phyloP scores from a whole-genome alignment of 2,888 invertebrate species.

The Scotopteryx bipunctaria region DNA sequence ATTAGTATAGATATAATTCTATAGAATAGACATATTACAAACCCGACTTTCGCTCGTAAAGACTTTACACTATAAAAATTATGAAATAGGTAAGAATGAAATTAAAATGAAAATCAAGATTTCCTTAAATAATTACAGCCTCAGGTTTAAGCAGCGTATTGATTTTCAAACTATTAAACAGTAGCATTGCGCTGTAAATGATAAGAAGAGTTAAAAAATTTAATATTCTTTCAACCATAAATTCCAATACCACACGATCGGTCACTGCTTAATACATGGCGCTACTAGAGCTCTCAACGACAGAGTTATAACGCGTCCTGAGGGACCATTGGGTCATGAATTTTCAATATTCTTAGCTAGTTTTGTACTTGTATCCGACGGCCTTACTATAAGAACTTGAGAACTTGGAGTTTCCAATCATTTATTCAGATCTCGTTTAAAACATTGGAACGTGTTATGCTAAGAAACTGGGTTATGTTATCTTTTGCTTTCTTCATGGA shows the following conservation, averaged over 20 bases:
- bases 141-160: too few species aligned
- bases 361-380: slow-evolving; percentile 36
- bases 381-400: slow-evolving; percentile 28
- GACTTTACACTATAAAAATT: too few species aligned
- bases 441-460: slow-evolving; percentile 8
- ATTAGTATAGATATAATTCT: too few species aligned
- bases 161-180: too few species aligned
- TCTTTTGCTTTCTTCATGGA: too few species aligned
- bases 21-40: too few species aligned
- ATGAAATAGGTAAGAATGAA: too few species aligned
- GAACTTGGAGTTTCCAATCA: slow-evolving; percentile 16
- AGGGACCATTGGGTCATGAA: slow-evolving; percentile 40
- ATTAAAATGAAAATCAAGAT: too few species aligned
- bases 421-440: slow-evolving; percentile 20
- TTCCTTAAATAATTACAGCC: too few species aligned
- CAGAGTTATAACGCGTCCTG: slow-evolving; percentile 14
- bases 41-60: too few species aligned
- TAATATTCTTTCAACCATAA: background rate
- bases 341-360: slow-evolving; percentile 50
- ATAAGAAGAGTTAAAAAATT: too few species aligned
- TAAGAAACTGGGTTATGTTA: background rate
- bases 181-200: too few species aligned
- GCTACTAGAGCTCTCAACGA: slow-evolving; percentile 4
- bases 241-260: slow-evolving; percentile 1
- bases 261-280: slow-evolving; percentile 10